These are phyloP conservation scores for Cladopsammia gracilis DNA, from an alignment of 64 coral and sea anemone species.

Conservation along the genomic window DNA sequence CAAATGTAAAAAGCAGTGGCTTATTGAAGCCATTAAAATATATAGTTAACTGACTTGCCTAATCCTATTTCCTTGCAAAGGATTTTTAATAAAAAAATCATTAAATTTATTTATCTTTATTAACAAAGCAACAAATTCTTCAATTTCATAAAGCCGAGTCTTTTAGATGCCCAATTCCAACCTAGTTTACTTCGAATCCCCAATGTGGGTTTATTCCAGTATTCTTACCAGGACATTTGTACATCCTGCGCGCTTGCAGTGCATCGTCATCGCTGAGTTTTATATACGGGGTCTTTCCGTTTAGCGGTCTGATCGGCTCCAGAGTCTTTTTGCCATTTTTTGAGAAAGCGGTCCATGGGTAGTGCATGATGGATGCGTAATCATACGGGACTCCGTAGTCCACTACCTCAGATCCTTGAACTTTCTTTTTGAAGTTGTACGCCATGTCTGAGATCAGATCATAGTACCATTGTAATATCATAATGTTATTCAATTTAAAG, in stretches of 20 bases:
- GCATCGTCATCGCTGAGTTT: constrained; percentile 90
- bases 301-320: constrained; percentile 78
- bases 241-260: constrained; percentile 86
- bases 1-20: too few species aligned
- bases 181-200: too few species aligned
- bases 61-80: too few species aligned
- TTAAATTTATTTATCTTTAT: too few species aligned
- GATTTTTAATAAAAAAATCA: too few species aligned
- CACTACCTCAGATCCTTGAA: constrained; percentile 81
- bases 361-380: constrained; percentile 92
- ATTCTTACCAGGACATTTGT: constrained; percentile 82
- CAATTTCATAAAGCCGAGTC: too few species aligned
- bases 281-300: constrained; percentile 83
- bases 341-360: constrained; percentile 91
- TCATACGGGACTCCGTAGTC: constrained; percentile 94
- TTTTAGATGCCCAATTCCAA: too few species aligned
- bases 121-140: too few species aligned
- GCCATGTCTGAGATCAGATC: constrained; percentile 60
- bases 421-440: constrained; percentile 94
- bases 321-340: constrained; percentile 89
- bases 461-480: not conserved
- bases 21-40: too few species aligned
- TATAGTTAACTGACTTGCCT: too few species aligned
- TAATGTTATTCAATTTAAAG: too few species aligned
- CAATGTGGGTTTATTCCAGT: not conserved